These are phyloP conservation scores for Cacoxenus indagator DNA, from an alignment of 2,888 invertebrate genomes.

Conservation along the genomic window DNA sequence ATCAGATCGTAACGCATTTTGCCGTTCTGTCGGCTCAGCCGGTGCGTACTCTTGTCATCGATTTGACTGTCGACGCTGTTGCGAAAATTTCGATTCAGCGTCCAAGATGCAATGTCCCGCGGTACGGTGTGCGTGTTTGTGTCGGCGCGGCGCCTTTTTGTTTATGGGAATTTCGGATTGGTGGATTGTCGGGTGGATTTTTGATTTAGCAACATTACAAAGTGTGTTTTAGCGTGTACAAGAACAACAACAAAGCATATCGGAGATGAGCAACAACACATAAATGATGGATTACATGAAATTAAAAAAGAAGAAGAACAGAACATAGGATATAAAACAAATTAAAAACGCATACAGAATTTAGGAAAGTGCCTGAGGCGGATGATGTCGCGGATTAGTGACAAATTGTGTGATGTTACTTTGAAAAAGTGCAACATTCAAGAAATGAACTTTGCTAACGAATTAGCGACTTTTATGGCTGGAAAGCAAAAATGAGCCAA, in stretches of 20 bases:
- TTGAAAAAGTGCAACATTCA: conserved; percentile 43
- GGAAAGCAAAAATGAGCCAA: not conserved
- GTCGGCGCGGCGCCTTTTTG: conserved; percentile 54
- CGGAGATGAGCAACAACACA: conserved; percentile 54
- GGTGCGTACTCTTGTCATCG: conserved; percentile 61
- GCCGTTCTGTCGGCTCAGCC: conserved; percentile 51
- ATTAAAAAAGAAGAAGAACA: conserved; percentile 19
- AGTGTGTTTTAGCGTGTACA: conserved; percentile 25
- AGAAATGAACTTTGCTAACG: conserved; percentile 33
- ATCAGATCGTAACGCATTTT: conserved; percentile 67
- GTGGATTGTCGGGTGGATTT: conserved; percentile 29
- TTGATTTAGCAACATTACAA: not conserved
- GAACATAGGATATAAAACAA: not conserved
- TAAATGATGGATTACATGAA: conserved; percentile 27
- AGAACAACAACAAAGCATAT: conserved; percentile 50
- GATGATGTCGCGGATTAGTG: not conserved
- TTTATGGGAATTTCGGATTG: conserved; percentile 20
- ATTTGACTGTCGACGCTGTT: conserved; percentile 67
- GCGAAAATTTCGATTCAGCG: conserved; percentile 66
- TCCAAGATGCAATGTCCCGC: conserved; percentile 67
- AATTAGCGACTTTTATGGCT: too few relatives aligned
- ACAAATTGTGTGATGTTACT: not conserved
- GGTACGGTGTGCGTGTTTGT: conserved; percentile 62
- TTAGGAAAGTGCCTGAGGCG: not conserved
- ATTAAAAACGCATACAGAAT: not conserved